A percentile compares a stretch with the other conserved stretches of the same genome.
phyloP scores from a whole-genome alignment of 2,797 vertebrate genomes.

The Mus spretus region DNA sequence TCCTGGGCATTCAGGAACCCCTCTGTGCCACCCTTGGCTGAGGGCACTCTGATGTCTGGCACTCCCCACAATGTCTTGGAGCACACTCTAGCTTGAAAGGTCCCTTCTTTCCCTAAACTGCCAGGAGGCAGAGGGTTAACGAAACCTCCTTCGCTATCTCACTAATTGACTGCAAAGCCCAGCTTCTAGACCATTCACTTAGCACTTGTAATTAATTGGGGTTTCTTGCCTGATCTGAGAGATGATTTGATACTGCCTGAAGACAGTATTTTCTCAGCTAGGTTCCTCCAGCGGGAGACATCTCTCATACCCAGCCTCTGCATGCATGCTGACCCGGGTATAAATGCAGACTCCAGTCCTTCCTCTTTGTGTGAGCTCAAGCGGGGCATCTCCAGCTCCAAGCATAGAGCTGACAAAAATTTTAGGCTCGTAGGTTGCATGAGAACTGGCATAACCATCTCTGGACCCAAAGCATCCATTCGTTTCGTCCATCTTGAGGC shows the following conservation, averaged over 20 bases:
- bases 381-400: background rate
- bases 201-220: conserved; percentile 81
- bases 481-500: background rate
- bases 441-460: background rate
- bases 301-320: background rate
- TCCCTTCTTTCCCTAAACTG: background rate
- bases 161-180: conserved; percentile 72
- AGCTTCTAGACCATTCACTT: conserved; percentile 77
- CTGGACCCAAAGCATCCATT: background rate
- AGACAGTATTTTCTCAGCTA: conserved; percentile 67
- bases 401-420: background rate
- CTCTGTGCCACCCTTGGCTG: background rate
- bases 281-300: conserved; percentile 29
- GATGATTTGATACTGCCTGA: conserved; percentile 53
- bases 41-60: background rate
- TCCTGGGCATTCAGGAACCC: background rate
- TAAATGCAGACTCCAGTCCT: background rate
- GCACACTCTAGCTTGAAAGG: background rate
- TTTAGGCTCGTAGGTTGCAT: background rate
- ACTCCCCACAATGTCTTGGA: too few species aligned
- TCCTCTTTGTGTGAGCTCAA: background rate
- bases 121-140: conserved; percentile 62
- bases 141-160: conserved; percentile 47
- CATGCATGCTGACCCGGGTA: background rate
- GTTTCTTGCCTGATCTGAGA: conserved; percentile 67